Evolutionary conservation across 2,888 invertebrate species (phyloP).

Genomic region (Platycheirus rosarum): DNA sequence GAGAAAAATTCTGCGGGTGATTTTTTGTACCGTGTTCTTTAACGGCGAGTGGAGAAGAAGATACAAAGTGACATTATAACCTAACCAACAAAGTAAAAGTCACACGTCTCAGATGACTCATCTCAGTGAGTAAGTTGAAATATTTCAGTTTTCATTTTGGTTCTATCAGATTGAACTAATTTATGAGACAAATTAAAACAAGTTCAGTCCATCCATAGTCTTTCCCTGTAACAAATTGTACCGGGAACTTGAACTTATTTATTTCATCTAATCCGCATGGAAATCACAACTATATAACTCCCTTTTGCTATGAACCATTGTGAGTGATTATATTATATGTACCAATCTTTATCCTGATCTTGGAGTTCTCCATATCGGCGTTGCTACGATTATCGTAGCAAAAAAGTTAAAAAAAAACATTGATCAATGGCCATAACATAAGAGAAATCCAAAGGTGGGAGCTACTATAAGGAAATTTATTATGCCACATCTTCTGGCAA

Average conservation of each 20-base stretch:
- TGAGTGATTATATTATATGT: neutral
- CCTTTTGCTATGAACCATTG: conserved; percentile 8
- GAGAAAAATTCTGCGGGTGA: too few relatives aligned
- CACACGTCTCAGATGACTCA: too few relatives aligned
- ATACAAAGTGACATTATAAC: too few relatives aligned
- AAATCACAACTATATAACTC: conserved; percentile 34
- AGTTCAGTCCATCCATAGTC: neutral
- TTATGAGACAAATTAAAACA: neutral
- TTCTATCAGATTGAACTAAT: conserved; percentile 12
- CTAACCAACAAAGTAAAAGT: too few relatives aligned
- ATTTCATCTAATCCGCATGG: conserved; percentile 47
- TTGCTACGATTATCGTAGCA: neutral
- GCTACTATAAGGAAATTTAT: conserved; percentile 72
- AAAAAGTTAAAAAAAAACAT: conserved; percentile 20
- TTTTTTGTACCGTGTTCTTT: too few relatives aligned
- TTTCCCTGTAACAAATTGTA: conserved; percentile 18
- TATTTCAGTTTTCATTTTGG: too few relatives aligned
- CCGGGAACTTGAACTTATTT: conserved; percentile 45
- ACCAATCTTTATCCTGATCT: neutral
- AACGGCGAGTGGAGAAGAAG: too few relatives aligned
- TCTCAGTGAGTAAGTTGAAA: too few relatives aligned
- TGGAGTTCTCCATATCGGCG: neutral
- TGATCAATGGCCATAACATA: conserved; percentile 72
- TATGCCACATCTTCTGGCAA: conserved; percentile 31
- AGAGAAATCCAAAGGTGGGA: conserved; percentile 65